phyloP scores from a whole-genome alignment of 64 coral and sea anemone species.

The Montipora sp. region DNA sequence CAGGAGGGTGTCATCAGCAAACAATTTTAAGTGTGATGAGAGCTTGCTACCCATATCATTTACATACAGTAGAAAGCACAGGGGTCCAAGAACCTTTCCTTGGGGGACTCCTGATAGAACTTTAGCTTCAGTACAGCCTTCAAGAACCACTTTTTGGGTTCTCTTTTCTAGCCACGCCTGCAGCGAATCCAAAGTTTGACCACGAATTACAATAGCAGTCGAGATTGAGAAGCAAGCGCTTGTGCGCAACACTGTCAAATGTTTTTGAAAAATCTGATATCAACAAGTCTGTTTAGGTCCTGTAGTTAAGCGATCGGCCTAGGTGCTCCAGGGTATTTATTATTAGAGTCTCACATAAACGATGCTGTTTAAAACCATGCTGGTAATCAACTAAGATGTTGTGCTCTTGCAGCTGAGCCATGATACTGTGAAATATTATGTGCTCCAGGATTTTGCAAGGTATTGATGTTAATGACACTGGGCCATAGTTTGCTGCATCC shows the following conservation, averaged over 20 bases:
- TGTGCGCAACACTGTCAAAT: conserved; percentile 44
- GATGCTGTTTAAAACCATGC: not conserved
- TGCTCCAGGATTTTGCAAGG: conserved; percentile 19
- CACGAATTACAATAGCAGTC: conserved; percentile 43
- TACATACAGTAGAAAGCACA: too few species aligned
- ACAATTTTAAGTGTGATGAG: too few species aligned
- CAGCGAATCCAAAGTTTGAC: conserved; percentile 30
- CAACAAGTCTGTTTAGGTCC: not conserved
- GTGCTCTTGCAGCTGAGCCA: not conserved
- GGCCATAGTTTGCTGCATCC: not conserved
- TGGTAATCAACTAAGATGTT: not conserved
- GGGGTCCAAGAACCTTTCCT: too few species aligned
- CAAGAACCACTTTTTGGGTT: conserved; percentile 29
- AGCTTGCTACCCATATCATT: too few species aligned
- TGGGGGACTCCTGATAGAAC: too few species aligned
- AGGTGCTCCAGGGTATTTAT: not conserved
- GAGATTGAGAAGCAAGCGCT: conserved; percentile 39
- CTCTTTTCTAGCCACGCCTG: conserved; percentile 39
- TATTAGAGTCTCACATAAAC: conserved; percentile 4
- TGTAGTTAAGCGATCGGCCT: not conserved
- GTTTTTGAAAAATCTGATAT: conserved; percentile 45
- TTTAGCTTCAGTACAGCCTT: too few species aligned
- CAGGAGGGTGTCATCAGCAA: too few species aligned
- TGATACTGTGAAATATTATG: not conserved
- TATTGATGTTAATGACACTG: not conserved